Base-by-base conservation (phyloP, 2,113 vertebrate species). In the rat (Rattus norvegicus) region DNA sequence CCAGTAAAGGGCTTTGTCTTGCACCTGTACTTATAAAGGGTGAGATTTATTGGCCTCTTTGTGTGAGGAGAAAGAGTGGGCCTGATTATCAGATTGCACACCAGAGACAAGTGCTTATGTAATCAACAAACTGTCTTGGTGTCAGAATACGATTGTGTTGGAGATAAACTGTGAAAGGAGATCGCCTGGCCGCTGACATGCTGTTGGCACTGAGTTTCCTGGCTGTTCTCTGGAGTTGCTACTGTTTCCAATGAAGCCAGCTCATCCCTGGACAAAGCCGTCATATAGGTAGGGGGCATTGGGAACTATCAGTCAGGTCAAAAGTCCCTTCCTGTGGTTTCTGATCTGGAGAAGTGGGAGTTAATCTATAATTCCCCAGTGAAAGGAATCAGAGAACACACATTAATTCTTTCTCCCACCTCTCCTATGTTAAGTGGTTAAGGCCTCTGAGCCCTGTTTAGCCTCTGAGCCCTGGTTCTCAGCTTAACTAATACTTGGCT, bases 1-100 rank as follows among this genome's bases (percentile, higher is more conserved):
- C 98, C 98, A 98, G 98, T 98, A 98, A 99, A 98, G 98, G 98
- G 98, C 97, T 98, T 99, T 98, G 98, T 98, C 70, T 98, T 97
- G 95, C 97, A 98, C 98, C 98, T 98, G 98, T 98, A 33, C 95
- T 98, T 98, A 97, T 76, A 97, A 98, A 98, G 97, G 97, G 95
- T 98, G 95, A 98, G 98, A 98, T 99, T 99, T 99, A 99, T 99
- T 98, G 97, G 97, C 98, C 96, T 98, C 98, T 99, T 99, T 98
- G 98, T 98, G 97, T 98, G 93, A 98, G 97, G 96, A 98, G 98
- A 98, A 98, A 98, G 98, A 98, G 98, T 96, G 92, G 97, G 91
- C 95, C 96, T 97, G 98, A 98, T 99, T 98, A 99, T 99, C 98
- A 98, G 98, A 98, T 98, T 97, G 98, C 98, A 98, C 97, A 97